Evolutionary conservation across 2,113 vertebrate genomes (phyloP).

Genomic region (Odocoileus virginianus): DNA sequence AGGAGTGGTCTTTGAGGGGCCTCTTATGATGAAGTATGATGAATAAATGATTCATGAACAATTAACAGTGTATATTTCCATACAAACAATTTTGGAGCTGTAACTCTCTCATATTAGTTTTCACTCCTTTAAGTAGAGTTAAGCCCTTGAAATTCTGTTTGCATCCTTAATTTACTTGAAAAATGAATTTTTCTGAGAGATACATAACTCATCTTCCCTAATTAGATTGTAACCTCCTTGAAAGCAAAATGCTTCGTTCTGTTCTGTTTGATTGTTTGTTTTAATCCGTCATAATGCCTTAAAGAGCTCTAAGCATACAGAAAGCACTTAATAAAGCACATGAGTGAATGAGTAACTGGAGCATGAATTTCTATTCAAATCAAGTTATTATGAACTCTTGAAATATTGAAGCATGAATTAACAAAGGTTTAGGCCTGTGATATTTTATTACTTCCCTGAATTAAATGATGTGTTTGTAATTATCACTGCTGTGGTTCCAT

Average conservation of each 20-base stretch:
- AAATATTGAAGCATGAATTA: not conserved
- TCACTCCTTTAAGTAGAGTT: not conserved
- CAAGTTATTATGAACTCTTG: not conserved
- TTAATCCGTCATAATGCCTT: not conserved
- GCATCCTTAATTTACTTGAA: slow-evolving; percentile 43
- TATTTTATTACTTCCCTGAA: not conserved
- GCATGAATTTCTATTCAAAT: not conserved
- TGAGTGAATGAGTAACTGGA: not conserved
- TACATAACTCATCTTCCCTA: not conserved
- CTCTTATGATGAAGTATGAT: slow-evolving; percentile 50
- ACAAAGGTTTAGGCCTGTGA: not conserved
- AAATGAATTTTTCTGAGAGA: slow-evolving; percentile 31
- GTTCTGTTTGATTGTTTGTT: slow-evolving; percentile 1
- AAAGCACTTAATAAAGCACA: not conserved
- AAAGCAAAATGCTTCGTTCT: slow-evolving; percentile 1
- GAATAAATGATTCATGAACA: slow-evolving; percentile 51
- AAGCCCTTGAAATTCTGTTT: slow-evolving; percentile 45
- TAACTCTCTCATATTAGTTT: not conserved
- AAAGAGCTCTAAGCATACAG: not conserved
- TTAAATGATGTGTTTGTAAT: not conserved
- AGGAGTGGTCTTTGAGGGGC: slow-evolving; percentile 36
- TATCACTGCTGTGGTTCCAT: not conserved
- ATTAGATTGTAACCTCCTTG: slow-evolving; percentile 41
- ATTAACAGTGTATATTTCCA: slow-evolving; percentile 19
- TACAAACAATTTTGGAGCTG: not conserved